phyloP scores from a whole-genome alignment of 2,797 vertebrate genomes.

The Holocentrus rufus region DNA sequence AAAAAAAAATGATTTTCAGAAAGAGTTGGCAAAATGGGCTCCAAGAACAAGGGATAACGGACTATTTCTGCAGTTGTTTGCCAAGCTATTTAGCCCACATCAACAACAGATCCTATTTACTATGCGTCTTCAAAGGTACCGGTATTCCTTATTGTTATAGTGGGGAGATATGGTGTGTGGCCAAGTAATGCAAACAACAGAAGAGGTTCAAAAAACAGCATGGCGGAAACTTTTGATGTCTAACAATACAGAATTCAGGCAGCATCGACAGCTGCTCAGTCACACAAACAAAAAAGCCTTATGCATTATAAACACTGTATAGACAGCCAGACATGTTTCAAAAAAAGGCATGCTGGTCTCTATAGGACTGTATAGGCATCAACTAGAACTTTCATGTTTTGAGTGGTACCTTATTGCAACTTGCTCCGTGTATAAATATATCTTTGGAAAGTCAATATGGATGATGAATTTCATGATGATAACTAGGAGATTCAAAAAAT shows the following conservation, averaged over 20 bases:
- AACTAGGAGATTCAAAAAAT: conserved; percentile 40
- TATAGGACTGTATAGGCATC: conserved; percentile 6
- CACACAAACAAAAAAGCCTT: not conserved
- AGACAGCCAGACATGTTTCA: conserved; percentile 2
- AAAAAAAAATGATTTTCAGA: conserved; percentile 58
- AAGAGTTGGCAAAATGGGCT: conserved; percentile 58
- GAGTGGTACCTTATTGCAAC: conserved; percentile 40
- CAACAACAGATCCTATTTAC: conserved; percentile 36
- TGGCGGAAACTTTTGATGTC: conserved; percentile 21
- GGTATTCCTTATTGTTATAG: conserved; percentile 19
- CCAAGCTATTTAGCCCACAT: conserved; percentile 54
- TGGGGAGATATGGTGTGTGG: conserved; percentile 3
- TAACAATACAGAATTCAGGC: not conserved
- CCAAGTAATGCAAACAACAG: conserved; percentile 29
- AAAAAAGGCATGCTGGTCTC: conserved; percentile 11
- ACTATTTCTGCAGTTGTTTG: conserved; percentile 52
- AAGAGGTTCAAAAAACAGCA: conserved; percentile 18
- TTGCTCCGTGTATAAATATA: conserved; percentile 27
- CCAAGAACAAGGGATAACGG: conserved; percentile 50
- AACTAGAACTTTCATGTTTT: conserved; percentile 34
- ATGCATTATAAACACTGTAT: not conserved
- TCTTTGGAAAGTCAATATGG: conserved; percentile 49
- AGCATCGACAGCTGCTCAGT: not conserved
- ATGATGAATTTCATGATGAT: conserved; percentile 39
- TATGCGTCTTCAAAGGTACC: conserved; percentile 39